Base-by-base conservation (phyloP, 2,113 vertebrate species). In the Galbula dea region DNA sequence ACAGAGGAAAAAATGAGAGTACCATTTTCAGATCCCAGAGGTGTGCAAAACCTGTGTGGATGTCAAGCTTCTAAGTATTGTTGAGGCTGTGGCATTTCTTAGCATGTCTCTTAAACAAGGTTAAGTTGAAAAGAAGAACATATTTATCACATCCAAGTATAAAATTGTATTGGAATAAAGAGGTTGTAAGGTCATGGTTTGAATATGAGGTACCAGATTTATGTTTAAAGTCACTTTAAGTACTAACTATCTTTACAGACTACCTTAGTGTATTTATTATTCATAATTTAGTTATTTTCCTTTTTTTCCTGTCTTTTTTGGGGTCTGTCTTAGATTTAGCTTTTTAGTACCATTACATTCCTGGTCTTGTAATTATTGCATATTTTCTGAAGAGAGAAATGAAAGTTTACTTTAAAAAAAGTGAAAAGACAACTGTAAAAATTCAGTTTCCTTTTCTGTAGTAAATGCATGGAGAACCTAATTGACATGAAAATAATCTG, bases 401-500 rank as follows among this genome's bases (percentile, higher is more conserved):
- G 51, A 88, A 90, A 6, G 12, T 71, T 43, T 95, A 37, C 18
- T 86, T 83, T 58, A 80, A 94, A 71, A 89, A 83, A 80, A 80
- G 32, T 66, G 24, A 69, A 76, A 82, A 76, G 30, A 54, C 17
- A 3, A 58, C 41, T 80, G 43, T 58, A 91, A 69, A 93, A 85
- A 69, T 12, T 55, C 0, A 0, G 9, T 51, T 89, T 61, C 30
- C 22, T 82, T 94, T 83, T 77, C 27, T 29, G 52, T 20, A 74
- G 16, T 43, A 81, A 88, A 67, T 39, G 21, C 27, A 76, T 18
- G 34, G 29, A 89, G 43, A 83, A 77, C 36, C 4, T 91, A 94
- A 91, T 88, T 87, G 92, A 48, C 65, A 92, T 69, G 62, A 79
- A 93, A 95, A 92, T 71, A 82, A 86, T 55, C 54, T 67, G 16